Evolutionary conservation across 2,888 invertebrate genomes (phyloP).

Genomic region (Hydropsyche betteni): DNA sequence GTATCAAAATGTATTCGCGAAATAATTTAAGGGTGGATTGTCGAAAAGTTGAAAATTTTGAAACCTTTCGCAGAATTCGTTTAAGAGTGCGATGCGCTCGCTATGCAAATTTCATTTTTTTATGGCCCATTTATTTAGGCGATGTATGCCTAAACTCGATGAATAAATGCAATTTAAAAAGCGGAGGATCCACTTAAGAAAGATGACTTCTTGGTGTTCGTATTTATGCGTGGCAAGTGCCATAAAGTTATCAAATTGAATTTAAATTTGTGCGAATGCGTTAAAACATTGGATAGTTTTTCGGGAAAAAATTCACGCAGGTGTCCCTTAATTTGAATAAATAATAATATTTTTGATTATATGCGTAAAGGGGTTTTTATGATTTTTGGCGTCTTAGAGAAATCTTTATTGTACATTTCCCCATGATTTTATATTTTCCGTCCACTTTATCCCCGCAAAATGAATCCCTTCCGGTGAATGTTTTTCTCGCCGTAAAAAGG

Average conservation of each 20-base stretch:
- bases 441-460: slow-evolving; percentile 50
- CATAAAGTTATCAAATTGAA: neutral
- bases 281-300: neutral
- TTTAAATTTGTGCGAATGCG: neutral
- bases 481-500: slow-evolving; percentile 52
- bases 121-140: slow-evolving; percentile 50
- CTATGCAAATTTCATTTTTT: slow-evolving; percentile 51
- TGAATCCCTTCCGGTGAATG: slow-evolving; percentile 52
- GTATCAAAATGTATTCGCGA: neutral
- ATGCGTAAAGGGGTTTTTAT: slow-evolving; percentile 38
- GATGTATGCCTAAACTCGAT: slow-evolving; percentile 46
- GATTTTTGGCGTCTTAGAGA: slow-evolving; percentile 45
- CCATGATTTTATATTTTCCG: slow-evolving; percentile 50
- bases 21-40: neutral
- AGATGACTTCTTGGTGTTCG: neutral
- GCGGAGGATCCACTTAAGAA: slow-evolving; percentile 8
- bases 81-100: slow-evolving; percentile 38
- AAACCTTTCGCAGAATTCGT: slow-evolving; percentile 26
- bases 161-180: slow-evolving; percentile 40
- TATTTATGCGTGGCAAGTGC: neutral
- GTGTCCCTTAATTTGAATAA: slow-evolving; percentile 11
- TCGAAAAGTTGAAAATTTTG: neutral
- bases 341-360: slow-evolving; percentile 9
- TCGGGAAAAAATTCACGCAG: neutral
- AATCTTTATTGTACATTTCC: slow-evolving; percentile 46